Evolutionary conservation across 2,888 invertebrate species (phyloP).

Genomic region (Mythimna loreyi): DNA sequence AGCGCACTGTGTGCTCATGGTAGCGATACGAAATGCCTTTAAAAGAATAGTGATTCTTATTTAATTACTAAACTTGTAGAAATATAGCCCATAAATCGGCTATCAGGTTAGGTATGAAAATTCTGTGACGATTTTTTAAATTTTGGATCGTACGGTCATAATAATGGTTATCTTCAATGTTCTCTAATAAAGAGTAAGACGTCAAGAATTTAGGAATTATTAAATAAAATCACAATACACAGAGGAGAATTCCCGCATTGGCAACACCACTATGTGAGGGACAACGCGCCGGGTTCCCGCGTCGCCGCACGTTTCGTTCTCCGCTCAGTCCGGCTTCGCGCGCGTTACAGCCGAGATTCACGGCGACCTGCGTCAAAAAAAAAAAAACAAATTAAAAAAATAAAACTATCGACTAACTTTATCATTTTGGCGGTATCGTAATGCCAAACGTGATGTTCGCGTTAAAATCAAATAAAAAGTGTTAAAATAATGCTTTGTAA

Average conservation of each 20-base stretch:
- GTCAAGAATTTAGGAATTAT: background rate
- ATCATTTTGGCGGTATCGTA: conserved; percentile 42
- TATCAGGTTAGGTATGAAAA: no score
- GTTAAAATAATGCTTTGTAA: conserved; percentile 73
- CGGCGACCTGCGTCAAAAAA: conserved; percentile 64
- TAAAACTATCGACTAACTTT: conserved; percentile 35
- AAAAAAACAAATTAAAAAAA: conserved; percentile 60
- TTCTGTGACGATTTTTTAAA: no score
- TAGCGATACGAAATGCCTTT: no score
- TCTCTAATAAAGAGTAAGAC: no score
- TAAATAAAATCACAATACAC: conserved; percentile 1
- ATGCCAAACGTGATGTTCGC: conserved; percentile 50
- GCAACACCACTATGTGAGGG: conserved; percentile 65
- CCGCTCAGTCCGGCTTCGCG: conserved; percentile 83
- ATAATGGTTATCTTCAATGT: no score
- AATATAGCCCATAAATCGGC: no score
- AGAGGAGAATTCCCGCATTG: conserved; percentile 57
- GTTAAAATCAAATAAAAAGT: conserved; percentile 55
- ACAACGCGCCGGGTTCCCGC: conserved; percentile 71
- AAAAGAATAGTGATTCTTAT: no score
- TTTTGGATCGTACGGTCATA: no score
- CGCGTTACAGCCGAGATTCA: conserved; percentile 81
- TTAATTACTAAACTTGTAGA: background rate
- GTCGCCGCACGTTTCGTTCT: conserved; percentile 51
- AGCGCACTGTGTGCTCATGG: background rate